Evolutionary conservation across 2,113 vertebrate genomes (phyloP), one percentile per base, ranked within the genome.

Genomic region (Chlorodrepanis virens): DNA sequence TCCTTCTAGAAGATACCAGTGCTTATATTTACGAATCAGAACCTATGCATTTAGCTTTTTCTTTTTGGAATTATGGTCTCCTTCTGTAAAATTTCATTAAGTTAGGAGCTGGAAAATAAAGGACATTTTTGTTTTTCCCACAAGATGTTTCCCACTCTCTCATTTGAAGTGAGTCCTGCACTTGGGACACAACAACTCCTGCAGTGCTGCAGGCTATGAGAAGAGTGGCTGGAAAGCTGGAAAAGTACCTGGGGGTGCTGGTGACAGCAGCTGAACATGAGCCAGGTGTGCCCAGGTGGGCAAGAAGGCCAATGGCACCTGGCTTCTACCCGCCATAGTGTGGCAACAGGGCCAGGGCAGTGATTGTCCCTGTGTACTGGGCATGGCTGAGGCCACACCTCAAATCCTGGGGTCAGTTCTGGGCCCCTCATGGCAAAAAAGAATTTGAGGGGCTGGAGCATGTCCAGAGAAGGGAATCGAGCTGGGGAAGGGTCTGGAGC

Each of bases 291-390:
- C 42, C 42, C 60, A 57, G 60, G 29, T 57, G 70, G 21, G 2
- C 16, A 57, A 29, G 44, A 31, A 23, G 4, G 18, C 18, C 37
- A 44, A 1, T 6, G 63, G 45, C 53, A 27, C 27, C 37, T 33
- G 63, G 37, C 1, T 0, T 60, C 27, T 0, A 12, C 33, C 44
- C 59, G 33, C 21, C 22, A 37, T 8, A 0, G 11, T 37, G 13
- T 22, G 71, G 27, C 39, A 86, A 18, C 53, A 52, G 33, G 37
- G 2, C 31, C 45, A 68, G 27, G 27, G 18, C 37, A 77, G 33
- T 18, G 72, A 52, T 1, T 53, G 8, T 33, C 22, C 63, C 33
- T 3, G 31, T 33, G 83, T 87, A 3, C 53, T 44, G 83, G 53
- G 37, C 53, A 27, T 1, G 2, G 45, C 1, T 52, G 63, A 60